A percentile compares a stretch with the other conserved stretches of the same genome.
Evolutionary conservation across 2,888 invertebrate species (phyloP).

Genomic region (Agonopterix heracliana): DNA sequence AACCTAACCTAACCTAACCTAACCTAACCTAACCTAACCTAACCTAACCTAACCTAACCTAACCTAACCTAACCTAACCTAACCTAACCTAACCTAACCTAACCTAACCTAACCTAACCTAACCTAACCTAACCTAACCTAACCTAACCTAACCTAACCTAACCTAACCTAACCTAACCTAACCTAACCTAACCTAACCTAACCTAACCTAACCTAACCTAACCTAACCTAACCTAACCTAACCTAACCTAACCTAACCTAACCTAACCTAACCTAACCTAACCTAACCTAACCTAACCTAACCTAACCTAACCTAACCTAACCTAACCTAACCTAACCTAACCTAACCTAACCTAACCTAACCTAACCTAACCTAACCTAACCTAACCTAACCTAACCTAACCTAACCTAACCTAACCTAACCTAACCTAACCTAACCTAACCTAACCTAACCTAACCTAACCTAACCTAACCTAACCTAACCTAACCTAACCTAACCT

Average conservation of each 20-base stretch:
- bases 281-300: neutral
- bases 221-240: neutral
- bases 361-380: conserved; percentile 1
- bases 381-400: conserved; percentile 16
- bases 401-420: conserved; percentile 14
- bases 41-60: conserved; percentile 2
- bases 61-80: conserved; percentile 6
- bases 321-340: neutral
- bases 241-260: neutral
- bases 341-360: neutral
- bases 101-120: neutral
- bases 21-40: conserved; percentile 4
- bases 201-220: neutral
- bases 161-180: neutral
- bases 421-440: conserved; percentile 13
- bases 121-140: neutral
- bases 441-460: conserved; percentile 9
- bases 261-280: neutral
- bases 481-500: conserved; percentile 11
- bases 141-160: neutral
- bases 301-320: neutral
- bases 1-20: conserved; percentile 11
- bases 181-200: conserved; percentile 2
- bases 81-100: neutral
- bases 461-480: conserved; percentile 12